Conservation (phyloP, 2,797 vertebrate genomes). For the Fundulus diaphanus region DNA sequence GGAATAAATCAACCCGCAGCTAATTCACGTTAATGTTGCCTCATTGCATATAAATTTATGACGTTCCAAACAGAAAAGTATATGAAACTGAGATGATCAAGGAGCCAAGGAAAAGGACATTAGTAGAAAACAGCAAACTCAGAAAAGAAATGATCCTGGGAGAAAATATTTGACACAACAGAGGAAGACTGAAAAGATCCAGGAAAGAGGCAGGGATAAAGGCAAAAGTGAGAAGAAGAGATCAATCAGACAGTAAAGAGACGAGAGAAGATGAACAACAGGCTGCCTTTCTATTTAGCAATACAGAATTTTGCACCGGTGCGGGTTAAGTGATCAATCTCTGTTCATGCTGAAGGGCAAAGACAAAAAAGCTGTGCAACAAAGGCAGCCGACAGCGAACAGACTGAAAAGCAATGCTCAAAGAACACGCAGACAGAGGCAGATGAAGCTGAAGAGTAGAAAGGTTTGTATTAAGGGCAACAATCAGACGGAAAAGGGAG, state of each 20-base stretch:
- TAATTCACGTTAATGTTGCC: constrained; percentile 31
- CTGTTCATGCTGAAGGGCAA: constrained; percentile 15
- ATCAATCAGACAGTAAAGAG: constrained; percentile 15
- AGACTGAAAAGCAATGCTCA: constrained; percentile 19
- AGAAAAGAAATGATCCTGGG: constrained; percentile 10
- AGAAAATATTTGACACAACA: constrained; percentile 33
- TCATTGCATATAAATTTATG: constrained; percentile 32
- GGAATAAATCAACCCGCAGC: constrained; percentile 32
- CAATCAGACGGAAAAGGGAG: constrained; percentile 10
- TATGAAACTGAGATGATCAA: constrained; percentile 44
- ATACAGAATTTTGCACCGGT: constrained; percentile 9
- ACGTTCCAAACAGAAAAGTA: constrained; percentile 42
- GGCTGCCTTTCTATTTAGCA: constrained; percentile 41
- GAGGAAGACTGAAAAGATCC: constrained; percentile 34
- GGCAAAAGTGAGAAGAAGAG: constrained; percentile 24
- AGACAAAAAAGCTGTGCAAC: neutral
- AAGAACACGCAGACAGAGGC: constrained; percentile 39
- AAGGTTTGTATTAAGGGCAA: constrained; percentile 19
- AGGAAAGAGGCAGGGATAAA: neutral
- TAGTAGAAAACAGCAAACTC: constrained; percentile 24
- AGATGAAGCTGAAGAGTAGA: constrained; percentile 38
- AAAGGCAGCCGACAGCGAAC: constrained; percentile 16
- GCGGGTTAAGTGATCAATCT: constrained; percentile 6
- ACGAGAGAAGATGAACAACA: constrained; percentile 25
- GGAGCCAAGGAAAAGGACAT: constrained; percentile 27